Conservation (phyloP, 2,888 invertebrate species). For the Branchipolynoe longqiensis region DNA sequence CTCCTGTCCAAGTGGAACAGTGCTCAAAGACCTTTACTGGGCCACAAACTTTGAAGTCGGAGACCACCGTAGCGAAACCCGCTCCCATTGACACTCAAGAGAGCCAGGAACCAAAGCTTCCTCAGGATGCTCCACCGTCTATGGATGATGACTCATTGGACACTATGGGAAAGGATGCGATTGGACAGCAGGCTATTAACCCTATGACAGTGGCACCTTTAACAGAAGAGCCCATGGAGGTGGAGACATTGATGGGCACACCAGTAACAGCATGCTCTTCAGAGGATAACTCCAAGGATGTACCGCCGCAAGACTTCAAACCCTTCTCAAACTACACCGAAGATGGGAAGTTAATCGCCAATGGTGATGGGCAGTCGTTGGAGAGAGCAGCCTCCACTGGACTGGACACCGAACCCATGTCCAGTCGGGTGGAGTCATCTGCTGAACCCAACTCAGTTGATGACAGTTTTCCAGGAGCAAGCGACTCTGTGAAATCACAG, state of each 20-base stretch:
- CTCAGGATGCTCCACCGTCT: slow-evolving; percentile 12
- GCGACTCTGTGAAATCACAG: background rate
- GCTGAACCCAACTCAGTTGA: background rate
- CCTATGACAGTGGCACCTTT: too few relatives aligned
- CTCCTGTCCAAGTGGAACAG: too few relatives aligned
- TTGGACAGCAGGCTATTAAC: too few relatives aligned
- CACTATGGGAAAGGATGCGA: background rate
- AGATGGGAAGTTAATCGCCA: slow-evolving; percentile 22
- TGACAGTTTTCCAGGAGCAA: slow-evolving; percentile 18
- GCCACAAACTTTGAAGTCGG: too few relatives aligned
- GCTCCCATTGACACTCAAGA: too few relatives aligned
- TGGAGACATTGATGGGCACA: background rate
- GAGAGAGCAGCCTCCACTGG: background rate
- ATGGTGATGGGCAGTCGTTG: background rate
- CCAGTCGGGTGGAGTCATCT: background rate
- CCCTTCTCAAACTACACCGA: slow-evolving; percentile 33
- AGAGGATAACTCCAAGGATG: slow-evolving; percentile 24
- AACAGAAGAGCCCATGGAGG: slow-evolving; percentile 12
- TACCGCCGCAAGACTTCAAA: slow-evolving; percentile 22
- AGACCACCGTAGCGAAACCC: too few relatives aligned
- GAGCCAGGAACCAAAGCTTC: too few relatives aligned
- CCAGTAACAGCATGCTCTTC: background rate
- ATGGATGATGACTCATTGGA: slow-evolving; percentile 9
- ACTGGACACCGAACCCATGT: background rate
- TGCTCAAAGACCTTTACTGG: too few relatives aligned